Percentiles rank a stretch among this genome's conserved stretches.
phyloP scores from a whole-genome alignment of 1,140 invertebrate genomes.

The Micrasema minimum region DNA sequence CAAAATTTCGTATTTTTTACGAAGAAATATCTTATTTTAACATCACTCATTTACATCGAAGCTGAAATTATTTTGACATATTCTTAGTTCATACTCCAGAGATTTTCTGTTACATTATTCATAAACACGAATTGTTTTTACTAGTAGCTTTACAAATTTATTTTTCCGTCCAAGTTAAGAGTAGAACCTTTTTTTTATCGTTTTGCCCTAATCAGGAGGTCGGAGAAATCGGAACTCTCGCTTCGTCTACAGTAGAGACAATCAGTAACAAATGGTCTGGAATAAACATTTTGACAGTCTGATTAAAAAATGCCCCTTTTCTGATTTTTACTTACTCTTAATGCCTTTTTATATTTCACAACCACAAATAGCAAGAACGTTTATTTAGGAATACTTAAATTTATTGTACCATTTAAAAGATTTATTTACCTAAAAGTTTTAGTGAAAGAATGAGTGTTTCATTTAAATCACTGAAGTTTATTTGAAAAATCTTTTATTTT shows the following conservation, averaged over 20 bases:
- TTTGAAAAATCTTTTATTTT: no score
- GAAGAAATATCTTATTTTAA: no score
- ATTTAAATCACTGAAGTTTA: no score
- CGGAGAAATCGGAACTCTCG: background rate
- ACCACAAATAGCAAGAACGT: no score
- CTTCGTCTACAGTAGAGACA: conserved; percentile 22
- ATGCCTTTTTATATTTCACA: conserved; percentile 18
- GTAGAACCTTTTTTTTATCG: conserved; percentile 32
- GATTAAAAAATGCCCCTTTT: conserved; percentile 33
- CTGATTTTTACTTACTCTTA: background rate
- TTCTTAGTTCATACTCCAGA: conserved; percentile 7
- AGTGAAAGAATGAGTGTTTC: no score
- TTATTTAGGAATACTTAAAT: no score
- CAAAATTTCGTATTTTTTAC: no score
- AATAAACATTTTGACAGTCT: conserved; percentile 44
- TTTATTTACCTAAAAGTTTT: no score
- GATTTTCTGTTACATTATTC: conserved; percentile 14
- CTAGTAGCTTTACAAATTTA: conserved; percentile 11
- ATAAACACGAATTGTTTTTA: conserved; percentile 23
- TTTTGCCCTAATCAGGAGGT: conserved; percentile 7
- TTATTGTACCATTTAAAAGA: no score
- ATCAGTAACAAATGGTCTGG: conserved; percentile 48
- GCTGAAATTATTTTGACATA: no score
- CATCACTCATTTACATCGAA: no score
- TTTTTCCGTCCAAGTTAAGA: conserved; percentile 5